Conservation (phyloP, 2,113 vertebrate genomes). For the Orcinus orca region DNA sequence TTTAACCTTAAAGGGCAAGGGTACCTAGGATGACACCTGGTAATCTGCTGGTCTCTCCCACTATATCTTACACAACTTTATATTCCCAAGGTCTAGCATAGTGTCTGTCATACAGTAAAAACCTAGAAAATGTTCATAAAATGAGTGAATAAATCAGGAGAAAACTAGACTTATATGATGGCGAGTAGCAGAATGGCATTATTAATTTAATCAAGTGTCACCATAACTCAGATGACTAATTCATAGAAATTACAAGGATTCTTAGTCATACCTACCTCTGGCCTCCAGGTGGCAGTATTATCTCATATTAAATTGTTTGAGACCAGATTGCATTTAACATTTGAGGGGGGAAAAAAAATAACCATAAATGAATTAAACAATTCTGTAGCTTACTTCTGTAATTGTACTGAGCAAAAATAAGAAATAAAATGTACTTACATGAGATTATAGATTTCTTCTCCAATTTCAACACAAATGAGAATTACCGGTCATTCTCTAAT, state of each 20-base stretch:
- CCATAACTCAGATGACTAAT: background rate
- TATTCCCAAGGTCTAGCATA: background rate
- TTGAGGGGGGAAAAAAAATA: background rate
- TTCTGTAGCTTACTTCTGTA: slow-evolving; percentile 30
- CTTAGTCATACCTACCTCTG: background rate
- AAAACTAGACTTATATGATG: background rate
- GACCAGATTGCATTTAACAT: background rate
- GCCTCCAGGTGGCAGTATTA: slow-evolving; percentile 73
- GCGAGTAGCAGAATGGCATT: background rate
- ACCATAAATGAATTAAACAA: background rate
- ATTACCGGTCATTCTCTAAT: slow-evolving; percentile 15
- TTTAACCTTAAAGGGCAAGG: background rate
- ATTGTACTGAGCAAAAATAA: slow-evolving; percentile 5
- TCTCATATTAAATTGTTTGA: background rate
- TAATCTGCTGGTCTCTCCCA: background rate
- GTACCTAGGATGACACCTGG: background rate
- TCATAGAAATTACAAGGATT: background rate
- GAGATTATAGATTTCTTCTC: slow-evolving; percentile 3
- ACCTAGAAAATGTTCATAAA: background rate
- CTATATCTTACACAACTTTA: background rate
- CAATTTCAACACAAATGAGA: slow-evolving; percentile 18
- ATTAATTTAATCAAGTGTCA: background rate
- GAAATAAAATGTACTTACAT: slow-evolving; percentile 8
- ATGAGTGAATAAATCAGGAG: background rate
- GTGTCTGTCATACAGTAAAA: background rate